These are phyloP conservation scores for Alcedo atthis DNA, from an alignment of 2,797 vertebrate species.

Conservation along the genomic window DNA sequence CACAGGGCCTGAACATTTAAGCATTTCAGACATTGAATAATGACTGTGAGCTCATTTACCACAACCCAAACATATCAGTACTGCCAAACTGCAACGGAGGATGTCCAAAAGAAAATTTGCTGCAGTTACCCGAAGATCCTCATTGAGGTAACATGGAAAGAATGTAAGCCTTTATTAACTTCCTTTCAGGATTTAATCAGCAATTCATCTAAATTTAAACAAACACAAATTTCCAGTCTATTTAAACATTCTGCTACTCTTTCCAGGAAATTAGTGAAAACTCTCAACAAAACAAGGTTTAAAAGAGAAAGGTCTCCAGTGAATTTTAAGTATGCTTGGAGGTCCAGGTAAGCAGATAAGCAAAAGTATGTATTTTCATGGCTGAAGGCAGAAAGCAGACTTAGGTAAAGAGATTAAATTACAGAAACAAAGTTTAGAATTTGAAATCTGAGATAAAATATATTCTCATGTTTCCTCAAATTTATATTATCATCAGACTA, in stretches of 20 bases:
- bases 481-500: neutral
- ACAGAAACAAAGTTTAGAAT: neutral
- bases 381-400: neutral
- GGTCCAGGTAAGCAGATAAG: neutral
- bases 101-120: conserved; percentile 1
- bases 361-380: neutral
- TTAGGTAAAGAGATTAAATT: neutral
- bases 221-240: neutral
- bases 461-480: neutral
- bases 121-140: neutral
- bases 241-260: neutral
- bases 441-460: neutral
- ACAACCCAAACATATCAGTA: conserved; percentile 7
- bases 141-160: neutral
- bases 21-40: neutral
- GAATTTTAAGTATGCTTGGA: neutral
- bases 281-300: neutral
- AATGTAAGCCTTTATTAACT: neutral
- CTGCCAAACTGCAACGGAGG: neutral
- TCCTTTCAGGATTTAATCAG: neutral
- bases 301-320: neutral
- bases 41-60: conserved; percentile 7
- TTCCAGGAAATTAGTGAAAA: neutral
- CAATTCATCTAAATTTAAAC: conserved; percentile 7
- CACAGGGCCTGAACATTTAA: neutral